Conservation (phyloP, 1,140 invertebrate genomes). For the Oryzaephilus surinamensis region DNA sequence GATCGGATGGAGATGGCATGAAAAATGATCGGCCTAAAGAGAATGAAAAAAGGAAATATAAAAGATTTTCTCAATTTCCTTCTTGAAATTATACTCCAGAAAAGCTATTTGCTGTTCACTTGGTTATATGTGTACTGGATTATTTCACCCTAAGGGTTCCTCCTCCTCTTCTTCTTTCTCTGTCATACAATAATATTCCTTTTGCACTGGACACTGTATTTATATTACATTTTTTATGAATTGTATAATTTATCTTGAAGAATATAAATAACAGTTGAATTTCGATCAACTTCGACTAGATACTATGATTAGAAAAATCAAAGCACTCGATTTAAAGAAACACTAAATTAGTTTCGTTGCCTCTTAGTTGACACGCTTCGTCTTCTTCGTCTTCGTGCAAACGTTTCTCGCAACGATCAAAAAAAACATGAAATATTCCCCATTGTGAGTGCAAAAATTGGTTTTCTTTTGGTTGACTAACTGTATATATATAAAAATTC, state of each 20-base stretch:
- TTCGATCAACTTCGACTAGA: no score
- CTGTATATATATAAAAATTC: constrained; percentile 9
- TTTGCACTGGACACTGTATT: constrained; percentile 1
- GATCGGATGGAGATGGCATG: constrained; percentile 32
- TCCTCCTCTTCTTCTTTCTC: constrained; percentile 3
- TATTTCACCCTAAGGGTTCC: constrained; percentile 11
- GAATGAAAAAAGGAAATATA: constrained; percentile 33
- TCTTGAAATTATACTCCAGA: constrained; percentile 33
- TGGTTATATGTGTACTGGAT: constrained; percentile 11
- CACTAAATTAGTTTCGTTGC: no score
- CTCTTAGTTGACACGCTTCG: no score
- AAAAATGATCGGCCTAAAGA: constrained; percentile 36
- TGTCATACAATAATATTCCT: constrained; percentile 5
- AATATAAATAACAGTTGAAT: no score
- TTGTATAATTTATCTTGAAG: no score
- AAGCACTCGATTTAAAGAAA: no score
- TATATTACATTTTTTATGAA: no score
- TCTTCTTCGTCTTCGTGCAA: no score
- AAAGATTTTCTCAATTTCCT: constrained; percentile 36
- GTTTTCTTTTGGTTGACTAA: constrained; percentile 10
- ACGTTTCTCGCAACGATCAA: no score
- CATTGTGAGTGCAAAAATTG: no score
- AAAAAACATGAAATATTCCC: no score
- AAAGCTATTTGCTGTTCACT: constrained; percentile 23
- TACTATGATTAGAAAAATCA: no score